phyloP scores from a whole-genome alignment of 2,113 vertebrate genomes.

The Chauna torquata region DNA sequence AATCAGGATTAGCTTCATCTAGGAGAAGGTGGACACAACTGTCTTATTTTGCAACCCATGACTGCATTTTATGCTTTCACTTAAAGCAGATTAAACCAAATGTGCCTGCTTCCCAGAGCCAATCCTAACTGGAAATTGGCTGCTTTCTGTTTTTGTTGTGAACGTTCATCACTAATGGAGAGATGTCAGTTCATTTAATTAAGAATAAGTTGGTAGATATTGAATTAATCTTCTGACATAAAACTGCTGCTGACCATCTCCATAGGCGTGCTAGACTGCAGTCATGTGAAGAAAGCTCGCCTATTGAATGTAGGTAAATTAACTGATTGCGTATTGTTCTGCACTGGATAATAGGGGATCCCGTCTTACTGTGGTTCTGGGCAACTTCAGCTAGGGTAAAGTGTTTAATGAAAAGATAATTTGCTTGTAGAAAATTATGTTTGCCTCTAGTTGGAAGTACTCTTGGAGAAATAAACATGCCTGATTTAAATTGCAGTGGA shows the following conservation, averaged over 20 bases:
- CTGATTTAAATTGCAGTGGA: neutral
- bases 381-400: neutral
- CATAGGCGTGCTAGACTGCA: neutral
- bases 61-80: neutral
- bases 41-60: neutral
- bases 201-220: neutral
- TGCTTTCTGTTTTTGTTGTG: neutral
- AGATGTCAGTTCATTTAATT: neutral
- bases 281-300: neutral
- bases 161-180: neutral
- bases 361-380: neutral
- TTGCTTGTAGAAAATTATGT: neutral
- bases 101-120: neutral
- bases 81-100: neutral
- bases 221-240: neutral
- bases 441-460: neutral
- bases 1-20: neutral
- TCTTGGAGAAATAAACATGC: neutral
- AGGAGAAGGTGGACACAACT: neutral
- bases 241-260: neutral
- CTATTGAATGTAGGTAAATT: neutral
- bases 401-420: neutral
- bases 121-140: neutral
- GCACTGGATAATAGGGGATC: neutral
- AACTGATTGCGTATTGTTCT: neutral